Evolutionary conservation across 2,797 vertebrate genomes (phyloP), one percentile per base, ranked within the genome.

Genomic region (Leucoraja ocellata): DNA sequence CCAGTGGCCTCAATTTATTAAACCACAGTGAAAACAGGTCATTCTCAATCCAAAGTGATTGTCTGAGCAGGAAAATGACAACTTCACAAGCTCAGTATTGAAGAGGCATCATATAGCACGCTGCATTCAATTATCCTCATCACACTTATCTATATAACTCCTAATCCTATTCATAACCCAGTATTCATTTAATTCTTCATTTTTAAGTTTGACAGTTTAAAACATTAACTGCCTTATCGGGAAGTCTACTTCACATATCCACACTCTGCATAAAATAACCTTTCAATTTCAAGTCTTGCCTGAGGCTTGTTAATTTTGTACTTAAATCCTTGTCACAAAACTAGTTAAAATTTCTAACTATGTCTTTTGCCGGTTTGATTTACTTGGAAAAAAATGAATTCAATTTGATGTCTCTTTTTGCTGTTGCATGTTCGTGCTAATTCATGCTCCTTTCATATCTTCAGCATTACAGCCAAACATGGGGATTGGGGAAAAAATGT

Each of bases 241-340:
- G 11, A n/a, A 92, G 32, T 76, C 71, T 76, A 46, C 18, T 92
- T 73, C 71, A 76, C 71, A 92, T 54, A 76, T 76, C 25, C 25
- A 92, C 36, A 74, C 36, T 74, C 23, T 14, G 68, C 46, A 28
- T 23, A 54, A 73, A 76, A 74, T 28, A 92, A 39, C 21, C 71
- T 92, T 92, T 74, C 84, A 92, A 92, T 76, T 54, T 92, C 23
- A 74, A 92, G 25, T 54, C 39, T 76, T 92, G 68, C 90, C 46
- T 92, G 90, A 58, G 36, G 90, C 90, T 74, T 92, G 71, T 76
- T 92, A 92, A 92, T 92, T 92, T 92, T 92, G n/a, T 92, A 18
- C 71, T 92, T 54, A 76, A 46, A 76, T 8, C 36, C 39, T 76
- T 76, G 71, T 76, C 36, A 92, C 68, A 92, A 54, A 91, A 23